Evolutionary conservation across 2,113 vertebrate species (phyloP).

Genomic region (Brienomyrus brachyistius): DNA sequence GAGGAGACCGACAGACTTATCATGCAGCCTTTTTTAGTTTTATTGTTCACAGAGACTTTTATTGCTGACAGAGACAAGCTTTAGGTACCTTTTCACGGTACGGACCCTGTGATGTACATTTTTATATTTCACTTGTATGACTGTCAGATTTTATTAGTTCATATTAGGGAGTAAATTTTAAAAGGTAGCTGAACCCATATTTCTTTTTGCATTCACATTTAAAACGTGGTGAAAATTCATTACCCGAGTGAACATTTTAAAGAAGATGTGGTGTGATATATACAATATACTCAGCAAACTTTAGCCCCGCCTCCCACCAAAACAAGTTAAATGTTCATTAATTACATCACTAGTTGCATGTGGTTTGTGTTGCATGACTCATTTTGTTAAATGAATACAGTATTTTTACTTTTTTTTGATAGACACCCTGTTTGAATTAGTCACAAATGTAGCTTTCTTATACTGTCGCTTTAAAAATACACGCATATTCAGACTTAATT

Average conservation of each 20-base stretch:
- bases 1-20: neutral
- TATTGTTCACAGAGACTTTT: neutral
- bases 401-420: conserved; percentile 51
- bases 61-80: neutral
- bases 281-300: conserved; percentile 13
- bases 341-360: conserved; percentile 67
- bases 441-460: conserved; percentile 30
- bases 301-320: neutral
- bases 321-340: conserved; percentile 60
- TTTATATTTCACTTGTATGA: neutral
- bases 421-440: conserved; percentile 45
- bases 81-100: neutral
- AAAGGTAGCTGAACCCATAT: neutral
- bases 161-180: neutral
- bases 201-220: neutral
- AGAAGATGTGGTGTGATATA: conserved; percentile 22
- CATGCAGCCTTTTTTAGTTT: neutral
- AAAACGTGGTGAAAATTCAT: neutral
- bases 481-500: conserved; percentile 45
- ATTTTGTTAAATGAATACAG: conserved; percentile 55
- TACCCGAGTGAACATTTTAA: conserved; percentile 17
- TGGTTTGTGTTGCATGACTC: conserved; percentile 59
- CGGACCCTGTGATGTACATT: neutral
- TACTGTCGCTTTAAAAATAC: conserved; percentile 40
- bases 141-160: neutral